Base-by-base conservation (phyloP, 2,888 invertebrate genomes). In the Drosophila macrothrix region DNA sequence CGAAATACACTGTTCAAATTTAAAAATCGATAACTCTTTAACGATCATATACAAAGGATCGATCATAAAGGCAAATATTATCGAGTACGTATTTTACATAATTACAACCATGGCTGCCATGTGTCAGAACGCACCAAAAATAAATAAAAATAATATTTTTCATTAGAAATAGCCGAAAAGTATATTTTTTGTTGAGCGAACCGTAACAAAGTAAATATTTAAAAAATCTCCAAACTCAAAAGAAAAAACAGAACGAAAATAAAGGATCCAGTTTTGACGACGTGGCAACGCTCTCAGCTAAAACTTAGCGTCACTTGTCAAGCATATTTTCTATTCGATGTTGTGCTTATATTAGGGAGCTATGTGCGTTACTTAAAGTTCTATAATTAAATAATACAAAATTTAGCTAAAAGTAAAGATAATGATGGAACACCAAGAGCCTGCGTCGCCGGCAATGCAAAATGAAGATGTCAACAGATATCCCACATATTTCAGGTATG, bases 401-500 rank as follows among this genome's bases (percentile, higher is more conserved):
- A 22, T 22, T 12, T 22, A 22, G 22, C 5, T 22, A 22, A 43
- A 2, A 22, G 6, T 31, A 9, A 0, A 29, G 29, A 33, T 14
- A 16, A 43, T 4, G n/a, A 67, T 67, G 29, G 65, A 63, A 28
- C n/a, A 1, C 7, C 28, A 33, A 1, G 16, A n/a, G 7, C 1
- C 14, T 4, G n/a, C 4, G 14, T 10, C 31, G 10, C 10, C 50
- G 19, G 19, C 25, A 19, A 19, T 19, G 19, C 12, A 33, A 50
- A 28, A n/a, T n/a, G n/a, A 33, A n/a, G 22, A n/a, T 10, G 4
- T n/a, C 29, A 25, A 12, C 7, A 41, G 28, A 43, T n/a, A 14
- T 35, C 9, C 29, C 4, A 35, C 9, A 9, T 41, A 31, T 31
- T 25, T n/a, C 12, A 31, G 49, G 70, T 71, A 70, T 25, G 55